phyloP scores from a whole-genome alignment of 92 coral and sea anemone species.

The Metridium senile region DNA sequence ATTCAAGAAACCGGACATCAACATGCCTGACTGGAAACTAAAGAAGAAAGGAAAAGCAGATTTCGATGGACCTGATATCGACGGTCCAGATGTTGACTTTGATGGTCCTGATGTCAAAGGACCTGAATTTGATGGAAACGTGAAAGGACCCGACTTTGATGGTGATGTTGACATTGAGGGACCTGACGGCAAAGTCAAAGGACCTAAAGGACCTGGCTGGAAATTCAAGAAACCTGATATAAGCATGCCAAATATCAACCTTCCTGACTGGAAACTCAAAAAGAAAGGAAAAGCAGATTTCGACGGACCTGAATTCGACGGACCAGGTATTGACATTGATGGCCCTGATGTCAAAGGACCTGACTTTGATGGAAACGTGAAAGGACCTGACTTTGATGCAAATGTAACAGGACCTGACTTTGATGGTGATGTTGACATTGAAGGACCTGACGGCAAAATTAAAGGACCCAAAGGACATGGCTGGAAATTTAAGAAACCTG shows the following conservation, averaged over 20 bases:
- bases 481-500: constrained; percentile 24
- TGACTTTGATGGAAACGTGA: no score
- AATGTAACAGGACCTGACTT: constrained; percentile 9
- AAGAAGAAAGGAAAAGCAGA: neutral
- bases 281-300: neutral
- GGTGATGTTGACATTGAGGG: constrained; percentile 30
- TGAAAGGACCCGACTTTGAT: constrained; percentile 11
- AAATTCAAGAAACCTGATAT: constrained; percentile 27
- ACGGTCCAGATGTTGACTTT: constrained; percentile 30
- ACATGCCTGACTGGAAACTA: constrained; percentile 8
- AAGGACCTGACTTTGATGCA: constrained; percentile 36
- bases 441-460: constrained; percentile 19
- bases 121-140: constrained; percentile 7
- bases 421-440: constrained; percentile 6
- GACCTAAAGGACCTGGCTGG: constrained; percentile 13
- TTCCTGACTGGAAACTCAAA: constrained; percentile 5
- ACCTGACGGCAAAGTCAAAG: constrained; percentile 24
- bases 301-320: no score
- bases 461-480: constrained; percentile 11
- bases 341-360: no score
- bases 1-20: neutral
- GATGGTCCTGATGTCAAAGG: constrained; percentile 28
- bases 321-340: no score
- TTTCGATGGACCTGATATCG: constrained; percentile 28
- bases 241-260: constrained; percentile 4